Evolutionary conservation across 2,797 vertebrate genomes (phyloP), one percentile per base, ranked within the genome.

Genomic region (Hydrocynus forskahlii): DNA sequence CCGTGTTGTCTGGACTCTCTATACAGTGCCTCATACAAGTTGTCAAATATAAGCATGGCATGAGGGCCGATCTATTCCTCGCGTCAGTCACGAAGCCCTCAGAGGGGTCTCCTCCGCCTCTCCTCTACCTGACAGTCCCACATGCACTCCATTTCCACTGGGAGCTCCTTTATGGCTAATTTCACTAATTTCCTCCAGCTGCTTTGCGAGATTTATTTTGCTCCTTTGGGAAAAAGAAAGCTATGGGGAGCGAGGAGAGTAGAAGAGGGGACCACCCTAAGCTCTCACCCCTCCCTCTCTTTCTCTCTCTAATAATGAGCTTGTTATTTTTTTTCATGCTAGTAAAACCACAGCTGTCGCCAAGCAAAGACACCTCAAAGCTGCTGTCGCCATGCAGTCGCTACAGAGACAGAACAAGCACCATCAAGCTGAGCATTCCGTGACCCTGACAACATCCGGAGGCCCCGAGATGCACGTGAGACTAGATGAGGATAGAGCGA

Each of bases 331-430:
- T 71, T 81, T 84, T 60, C 29, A 62, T 81, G 85, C 83, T 84
- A 85, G 84, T 87, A 83, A 85, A 87, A 84, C 75, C 72, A 81
- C 88, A 87, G 85, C 83, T 87, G 88, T 86, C 72, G 25, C 70
- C 1, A 55, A 55, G 60, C 71, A 71, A 29, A 43, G 21, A 55
- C 55, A 25, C 50, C 19, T 17, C 48, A 52, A 8, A 23, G 67
- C 67, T 19, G 14, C 67, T 50, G 70, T n/a, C 17, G 29, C 25
- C 25, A 64, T 38, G 5, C 17, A 57, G 68, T 66, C 68, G n/a
- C 68, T 59, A 72, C 67, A n/a, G 80, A 77, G 76, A 77, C 75
- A 7, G 12, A 52, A 16, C 72, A 52, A 64, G 17, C 16, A 6
- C 29, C 23, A n/a, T 55, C 29, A 62, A 70, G 43, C 57, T n/a